Base-by-base conservation (phyloP, 2,113 vertebrate species). In the Burhinus bistriatus region DNA sequence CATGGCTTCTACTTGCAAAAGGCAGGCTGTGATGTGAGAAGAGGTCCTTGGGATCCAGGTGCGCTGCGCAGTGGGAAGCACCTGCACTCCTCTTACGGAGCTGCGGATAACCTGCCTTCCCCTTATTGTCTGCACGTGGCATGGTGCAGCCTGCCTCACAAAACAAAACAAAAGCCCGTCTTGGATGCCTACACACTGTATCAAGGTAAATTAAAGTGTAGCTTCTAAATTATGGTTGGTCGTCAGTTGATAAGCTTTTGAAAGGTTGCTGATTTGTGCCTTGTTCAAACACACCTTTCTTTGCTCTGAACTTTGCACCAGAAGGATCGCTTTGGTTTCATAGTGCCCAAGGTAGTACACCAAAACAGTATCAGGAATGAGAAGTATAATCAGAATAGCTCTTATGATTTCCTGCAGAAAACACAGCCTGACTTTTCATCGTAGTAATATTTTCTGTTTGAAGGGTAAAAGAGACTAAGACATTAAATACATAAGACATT, bases 231-330 rank as follows among this genome's bases (percentile, higher is more conserved):
- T 27, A 47, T 12, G 27, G 8, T 69, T 73, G 80, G 51, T 86
- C 1, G 1, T 70, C 30, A 9, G 12, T 8, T 86, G 94, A 86
- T 93, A 89, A 92, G 83, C 69, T 64, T 55, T 70, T 83, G 40
- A 89, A 81, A 73, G 62, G 59, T 58, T 87, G 59, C 76, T 81
- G 64, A 51, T 66, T 59, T 51, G 54, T 90, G 88, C 62, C 19
- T 83, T 84, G 34, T 88, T 90, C 78, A 75, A 95, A 90, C 88
- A 94, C 59, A 71, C 92, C 86, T 94, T 96, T 90, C 95, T 93
- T 95, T 90, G 40, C 51, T 64, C 79, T 94, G 88, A 94, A 93
- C 96, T 97, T 97, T 93, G 93, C 82, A 80, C 90, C 78, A 40
- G 40, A 91, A 77, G 70, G 85, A 42, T 90, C 4, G 4, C 69